Conservation (phyloP, 2,113 vertebrate species). For the Malurus melanocephalus region DNA sequence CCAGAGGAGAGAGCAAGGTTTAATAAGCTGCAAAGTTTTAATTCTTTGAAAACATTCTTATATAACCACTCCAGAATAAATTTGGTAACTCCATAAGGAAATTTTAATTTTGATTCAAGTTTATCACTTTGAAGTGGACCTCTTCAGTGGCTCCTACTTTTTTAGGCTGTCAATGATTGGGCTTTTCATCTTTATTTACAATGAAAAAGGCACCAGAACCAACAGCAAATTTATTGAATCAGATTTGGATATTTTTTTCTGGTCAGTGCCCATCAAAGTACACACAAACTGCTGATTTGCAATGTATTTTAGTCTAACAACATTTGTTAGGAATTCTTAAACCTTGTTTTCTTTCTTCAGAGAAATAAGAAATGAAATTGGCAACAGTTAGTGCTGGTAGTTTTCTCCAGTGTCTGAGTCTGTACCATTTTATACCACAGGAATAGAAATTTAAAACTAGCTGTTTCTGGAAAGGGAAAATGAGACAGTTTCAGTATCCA, state of each 20-base stretch:
- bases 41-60: neutral
- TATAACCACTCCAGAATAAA: neutral
- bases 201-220: neutral
- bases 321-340: neutral
- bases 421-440: neutral
- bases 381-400: neutral
- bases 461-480: neutral
- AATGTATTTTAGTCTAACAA: neutral
- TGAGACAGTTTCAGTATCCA: neutral
- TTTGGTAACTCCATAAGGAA: neutral
- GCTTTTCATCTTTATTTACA: neutral
- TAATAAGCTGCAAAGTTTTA: neutral
- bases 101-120: neutral
- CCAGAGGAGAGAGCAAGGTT: neutral
- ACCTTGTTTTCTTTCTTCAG: neutral
- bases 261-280: neutral
- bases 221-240: neutral
- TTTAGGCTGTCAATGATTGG: neutral
- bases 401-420: neutral
- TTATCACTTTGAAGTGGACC: neutral
- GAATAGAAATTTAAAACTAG: neutral
- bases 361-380: neutral
- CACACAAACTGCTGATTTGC: neutral
- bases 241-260: neutral
- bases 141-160: neutral